These are phyloP conservation scores for Drosophila arizonae DNA, from an alignment of 1,140 invertebrate genomes.

Conservation along the genomic window DNA sequence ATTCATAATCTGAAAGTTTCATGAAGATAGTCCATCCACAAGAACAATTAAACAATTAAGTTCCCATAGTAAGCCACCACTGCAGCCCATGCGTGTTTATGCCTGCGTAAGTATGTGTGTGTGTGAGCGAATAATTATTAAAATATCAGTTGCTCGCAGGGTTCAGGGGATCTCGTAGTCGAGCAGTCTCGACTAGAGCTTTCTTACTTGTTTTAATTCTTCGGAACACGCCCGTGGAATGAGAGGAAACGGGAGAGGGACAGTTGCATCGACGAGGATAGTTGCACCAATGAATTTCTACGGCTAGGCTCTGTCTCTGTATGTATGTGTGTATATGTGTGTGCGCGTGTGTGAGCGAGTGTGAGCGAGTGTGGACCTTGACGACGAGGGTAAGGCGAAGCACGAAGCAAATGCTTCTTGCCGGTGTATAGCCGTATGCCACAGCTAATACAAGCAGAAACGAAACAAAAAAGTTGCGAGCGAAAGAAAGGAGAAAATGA, in stretches of 20 bases:
- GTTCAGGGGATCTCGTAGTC: no score
- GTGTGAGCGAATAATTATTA: no score
- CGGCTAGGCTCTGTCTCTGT: not conserved
- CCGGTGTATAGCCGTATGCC: constrained; percentile 22
- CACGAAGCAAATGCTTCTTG: constrained; percentile 7
- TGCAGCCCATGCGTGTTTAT: no score
- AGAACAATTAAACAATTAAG: no score
- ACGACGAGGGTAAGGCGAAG: constrained; percentile 31
- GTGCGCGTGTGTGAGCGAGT: constrained; percentile 1
- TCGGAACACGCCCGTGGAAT: constrained; percentile 32
- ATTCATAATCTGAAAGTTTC: no score
- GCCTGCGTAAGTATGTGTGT: no score
- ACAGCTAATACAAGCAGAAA: constrained; percentile 12
- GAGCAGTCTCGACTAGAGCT: no score
- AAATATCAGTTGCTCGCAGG: no score
- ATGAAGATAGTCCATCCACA: no score
- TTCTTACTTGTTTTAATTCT: constrained; percentile 1
- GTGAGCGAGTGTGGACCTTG: not conserved
- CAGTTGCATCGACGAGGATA: not conserved
- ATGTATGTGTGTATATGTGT: constrained; percentile 3
- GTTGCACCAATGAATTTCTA: constrained; percentile 9
- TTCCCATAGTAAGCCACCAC: no score
- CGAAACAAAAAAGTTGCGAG: not conserved
- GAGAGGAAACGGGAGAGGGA: constrained; percentile 22
- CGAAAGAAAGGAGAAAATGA: not conserved